phyloP scores from a whole-genome alignment of 2,113 vertebrate genomes.

The Actenoides hombroni region DNA sequence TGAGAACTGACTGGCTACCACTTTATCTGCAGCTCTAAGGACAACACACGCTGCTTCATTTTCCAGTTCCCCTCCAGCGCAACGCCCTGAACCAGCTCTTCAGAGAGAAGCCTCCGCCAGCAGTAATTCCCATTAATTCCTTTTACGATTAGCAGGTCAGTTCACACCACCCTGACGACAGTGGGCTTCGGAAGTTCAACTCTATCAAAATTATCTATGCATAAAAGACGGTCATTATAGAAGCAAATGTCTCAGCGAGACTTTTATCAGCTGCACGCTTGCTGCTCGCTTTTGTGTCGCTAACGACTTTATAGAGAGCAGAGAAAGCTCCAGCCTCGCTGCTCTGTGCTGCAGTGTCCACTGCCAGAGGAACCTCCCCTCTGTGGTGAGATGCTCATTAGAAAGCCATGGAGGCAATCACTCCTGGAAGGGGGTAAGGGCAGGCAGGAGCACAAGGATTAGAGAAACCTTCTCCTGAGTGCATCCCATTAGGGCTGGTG shows the following conservation, averaged over 20 bases:
- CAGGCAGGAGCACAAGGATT: not conserved
- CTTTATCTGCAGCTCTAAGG: slow-evolving; percentile 34
- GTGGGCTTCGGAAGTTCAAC: slow-evolving; percentile 13
- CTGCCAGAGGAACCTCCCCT: not conserved
- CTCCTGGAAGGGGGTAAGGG: not conserved
- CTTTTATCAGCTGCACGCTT: slow-evolving; percentile 33
- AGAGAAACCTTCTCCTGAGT: not conserved
- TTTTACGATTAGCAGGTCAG: slow-evolving; percentile 65
- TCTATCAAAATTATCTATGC: slow-evolving; percentile 65
- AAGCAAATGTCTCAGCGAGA: slow-evolving; percentile 7
- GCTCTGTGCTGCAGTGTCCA: not conserved
- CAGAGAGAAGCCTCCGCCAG: not conserved
- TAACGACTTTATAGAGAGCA: not conserved
- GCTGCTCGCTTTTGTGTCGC: not conserved
- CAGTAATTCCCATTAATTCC: slow-evolving; percentile 62
- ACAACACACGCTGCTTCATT: not conserved
- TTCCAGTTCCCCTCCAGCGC: not conserved
- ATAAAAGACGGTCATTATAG: slow-evolving; percentile 38
- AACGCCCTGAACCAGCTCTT: slow-evolving; percentile 6
- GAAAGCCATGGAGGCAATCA: not conserved
- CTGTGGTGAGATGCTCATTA: not conserved
- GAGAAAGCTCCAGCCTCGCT: not conserved
- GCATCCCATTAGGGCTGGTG: not conserved
- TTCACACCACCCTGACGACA: slow-evolving; percentile 41
- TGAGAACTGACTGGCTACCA: not conserved